Evolutionary conservation across 2,888 invertebrate genomes (phyloP).

Genomic region (Suillia variegata): DNA sequence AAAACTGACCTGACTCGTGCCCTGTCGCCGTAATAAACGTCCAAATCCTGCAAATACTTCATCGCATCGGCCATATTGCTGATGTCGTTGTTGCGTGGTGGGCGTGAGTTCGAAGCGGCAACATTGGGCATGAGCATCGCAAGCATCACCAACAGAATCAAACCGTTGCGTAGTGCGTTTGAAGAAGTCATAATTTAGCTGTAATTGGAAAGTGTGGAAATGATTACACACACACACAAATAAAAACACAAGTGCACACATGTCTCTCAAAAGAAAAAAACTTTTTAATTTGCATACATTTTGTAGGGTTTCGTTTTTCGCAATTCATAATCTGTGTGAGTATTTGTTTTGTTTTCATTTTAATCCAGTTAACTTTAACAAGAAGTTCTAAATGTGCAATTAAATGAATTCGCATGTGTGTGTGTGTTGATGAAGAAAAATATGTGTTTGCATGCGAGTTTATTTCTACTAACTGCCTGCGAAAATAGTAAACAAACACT

Average conservation of each 20-base stretch:
- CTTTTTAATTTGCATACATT: slow-evolving; percentile 16
- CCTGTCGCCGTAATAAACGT: slow-evolving; percentile 71
- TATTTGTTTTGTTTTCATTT: too few species aligned
- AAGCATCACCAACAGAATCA: slow-evolving; percentile 40
- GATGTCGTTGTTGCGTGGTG: slow-evolving; percentile 62
- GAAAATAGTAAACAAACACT: too few species aligned
- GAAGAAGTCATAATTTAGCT: slow-evolving; percentile 26
- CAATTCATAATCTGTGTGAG: too few species aligned
- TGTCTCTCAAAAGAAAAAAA: slow-evolving; percentile 20
- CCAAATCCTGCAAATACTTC: slow-evolving; percentile 70
- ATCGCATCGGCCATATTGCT: slow-evolving; percentile 71
- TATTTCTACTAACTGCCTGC: too few species aligned
- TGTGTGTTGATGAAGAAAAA: too few species aligned
- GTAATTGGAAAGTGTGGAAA: not conserved
- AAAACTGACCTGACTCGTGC: slow-evolving; percentile 68
- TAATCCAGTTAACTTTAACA: too few species aligned
- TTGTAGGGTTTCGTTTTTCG: not conserved
- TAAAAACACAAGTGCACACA: too few species aligned
- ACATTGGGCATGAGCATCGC: slow-evolving; percentile 39
- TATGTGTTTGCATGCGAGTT: too few species aligned
- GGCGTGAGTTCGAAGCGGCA: slow-evolving; percentile 53
- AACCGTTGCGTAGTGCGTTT: slow-evolving; percentile 38
- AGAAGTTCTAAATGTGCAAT: too few species aligned
- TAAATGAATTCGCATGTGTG: too few species aligned
- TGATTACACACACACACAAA: not conserved